Evolutionary conservation across 2,797 vertebrate species (phyloP).

Genomic region (Mareca strepera): DNA sequence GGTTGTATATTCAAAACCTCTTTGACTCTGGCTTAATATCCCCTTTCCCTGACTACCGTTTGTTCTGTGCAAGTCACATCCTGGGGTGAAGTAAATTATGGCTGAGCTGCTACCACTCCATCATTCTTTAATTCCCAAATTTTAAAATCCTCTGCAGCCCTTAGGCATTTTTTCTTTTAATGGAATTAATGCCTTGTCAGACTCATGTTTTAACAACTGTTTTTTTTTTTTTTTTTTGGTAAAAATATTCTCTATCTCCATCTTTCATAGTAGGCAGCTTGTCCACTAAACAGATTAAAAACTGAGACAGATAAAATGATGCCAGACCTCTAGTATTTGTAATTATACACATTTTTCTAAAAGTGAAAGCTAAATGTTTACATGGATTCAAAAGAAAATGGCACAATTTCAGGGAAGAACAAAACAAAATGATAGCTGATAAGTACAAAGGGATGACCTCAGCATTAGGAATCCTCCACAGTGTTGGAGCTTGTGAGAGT

Average conservation of each 20-base stretch:
- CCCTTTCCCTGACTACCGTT: neutral
- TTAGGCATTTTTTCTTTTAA: neutral
- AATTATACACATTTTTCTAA: neutral
- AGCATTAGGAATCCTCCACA: neutral
- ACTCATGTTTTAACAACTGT: neutral
- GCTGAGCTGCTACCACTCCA: neutral
- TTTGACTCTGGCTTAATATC: neutral
- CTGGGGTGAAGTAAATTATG: neutral
- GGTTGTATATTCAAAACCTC: neutral
- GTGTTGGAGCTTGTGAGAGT: neutral
- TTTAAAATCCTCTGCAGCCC: constrained; percentile 6
- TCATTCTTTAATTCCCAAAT: constrained; percentile 15
- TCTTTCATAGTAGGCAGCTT: neutral
- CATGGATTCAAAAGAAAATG: neutral
- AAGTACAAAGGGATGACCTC: neutral
- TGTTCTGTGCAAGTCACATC: neutral
- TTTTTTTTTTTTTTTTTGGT: neutral
- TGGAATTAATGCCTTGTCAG: constrained; percentile 14
- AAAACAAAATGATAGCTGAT: neutral
- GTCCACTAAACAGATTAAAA: constrained; percentile 31
- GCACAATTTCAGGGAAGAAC: neutral
- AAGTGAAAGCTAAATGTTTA: neutral
- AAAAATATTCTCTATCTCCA: neutral
- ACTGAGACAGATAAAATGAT: neutral
- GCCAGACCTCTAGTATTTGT: neutral